Conservation (phyloP, 2,797 vertebrate species). For the Setipinna tenuifilis region DNA sequence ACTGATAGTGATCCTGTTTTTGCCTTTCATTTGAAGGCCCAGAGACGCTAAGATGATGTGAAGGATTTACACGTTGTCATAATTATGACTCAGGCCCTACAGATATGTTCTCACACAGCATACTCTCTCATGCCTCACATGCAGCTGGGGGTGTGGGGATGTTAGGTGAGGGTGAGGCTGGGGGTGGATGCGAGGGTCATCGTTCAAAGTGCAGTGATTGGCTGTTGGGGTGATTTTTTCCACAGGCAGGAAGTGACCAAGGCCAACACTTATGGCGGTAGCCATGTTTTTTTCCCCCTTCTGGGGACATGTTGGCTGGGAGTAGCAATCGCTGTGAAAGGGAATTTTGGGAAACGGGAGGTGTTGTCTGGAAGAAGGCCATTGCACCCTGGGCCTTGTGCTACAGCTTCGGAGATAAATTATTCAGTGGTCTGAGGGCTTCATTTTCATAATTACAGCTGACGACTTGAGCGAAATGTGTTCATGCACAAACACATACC, state of each 20-base stretch:
- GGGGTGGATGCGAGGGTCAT: neutral
- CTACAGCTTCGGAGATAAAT: constrained; percentile 1
- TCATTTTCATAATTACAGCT: constrained; percentile 48
- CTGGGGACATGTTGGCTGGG: constrained; percentile 29
- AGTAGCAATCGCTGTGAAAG: neutral
- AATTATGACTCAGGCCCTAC: constrained; percentile 38
- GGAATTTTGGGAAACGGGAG: neutral
- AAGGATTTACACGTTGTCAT: constrained; percentile 50
- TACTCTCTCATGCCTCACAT: constrained; percentile 45
- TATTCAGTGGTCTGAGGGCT: neutral
- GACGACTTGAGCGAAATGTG: constrained; percentile 33
- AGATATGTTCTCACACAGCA: constrained; percentile 33
- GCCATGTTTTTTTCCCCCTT: constrained; percentile 22
- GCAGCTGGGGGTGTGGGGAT: constrained; percentile 15
- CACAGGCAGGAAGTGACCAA: constrained; percentile 46
- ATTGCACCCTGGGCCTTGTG: constrained; percentile 14
- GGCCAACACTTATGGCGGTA: constrained; percentile 20
- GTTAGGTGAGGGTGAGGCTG: neutral
- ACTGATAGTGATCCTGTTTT: constrained; percentile 12
- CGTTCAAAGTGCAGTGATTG: constrained; percentile 43
- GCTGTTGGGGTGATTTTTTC: constrained; percentile 46
- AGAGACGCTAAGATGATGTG: constrained; percentile 42
- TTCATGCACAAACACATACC: constrained; percentile 30
- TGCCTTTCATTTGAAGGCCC: constrained; percentile 25
- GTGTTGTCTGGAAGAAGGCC: neutral